Conservation (phyloP, 2,113 vertebrate genomes). For the Polyodon spathula region DNA sequence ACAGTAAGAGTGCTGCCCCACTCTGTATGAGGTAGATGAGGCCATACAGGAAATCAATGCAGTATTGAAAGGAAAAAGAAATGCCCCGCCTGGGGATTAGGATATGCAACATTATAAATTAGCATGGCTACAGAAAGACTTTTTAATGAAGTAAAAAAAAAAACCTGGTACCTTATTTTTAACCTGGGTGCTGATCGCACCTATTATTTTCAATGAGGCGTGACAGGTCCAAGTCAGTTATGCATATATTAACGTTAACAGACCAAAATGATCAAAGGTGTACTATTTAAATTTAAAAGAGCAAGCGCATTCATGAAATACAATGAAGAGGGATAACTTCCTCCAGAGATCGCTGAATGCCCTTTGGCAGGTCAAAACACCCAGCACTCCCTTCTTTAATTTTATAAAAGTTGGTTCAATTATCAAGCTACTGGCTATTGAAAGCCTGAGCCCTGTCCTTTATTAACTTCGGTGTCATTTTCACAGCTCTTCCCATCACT, state of each 20-base stretch:
- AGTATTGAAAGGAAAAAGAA: conserved; percentile 66
- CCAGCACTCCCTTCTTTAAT: too few species aligned
- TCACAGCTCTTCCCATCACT: too few species aligned
- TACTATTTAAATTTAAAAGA: not conserved
- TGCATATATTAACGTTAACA: not conserved
- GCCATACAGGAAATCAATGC: conserved; percentile 87
- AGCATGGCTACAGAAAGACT: conserved; percentile 38
- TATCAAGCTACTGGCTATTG: too few species aligned
- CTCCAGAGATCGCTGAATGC: not conserved
- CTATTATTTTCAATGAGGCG: not conserved
- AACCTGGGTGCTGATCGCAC: not conserved
- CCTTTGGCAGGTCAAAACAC: not conserved
- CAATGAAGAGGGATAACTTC: not conserved
- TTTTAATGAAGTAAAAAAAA: conserved; percentile 33
- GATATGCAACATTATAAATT: conserved; percentile 45
- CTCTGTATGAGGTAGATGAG: conserved; percentile 83
- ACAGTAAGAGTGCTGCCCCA: conserved; percentile 63
- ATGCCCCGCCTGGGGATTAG: conserved; percentile 51
- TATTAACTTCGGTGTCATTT: too few species aligned
- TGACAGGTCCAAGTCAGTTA: not conserved
- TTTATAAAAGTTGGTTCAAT: too few species aligned
- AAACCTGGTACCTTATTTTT: conserved; percentile 1
- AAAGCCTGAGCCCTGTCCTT: too few species aligned
- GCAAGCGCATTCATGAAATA: not conserved
- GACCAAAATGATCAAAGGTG: conserved; percentile 9